Evolutionary conservation across 2,113 vertebrate species (phyloP).

Genomic region (Eretmodus cyanostictus): DNA sequence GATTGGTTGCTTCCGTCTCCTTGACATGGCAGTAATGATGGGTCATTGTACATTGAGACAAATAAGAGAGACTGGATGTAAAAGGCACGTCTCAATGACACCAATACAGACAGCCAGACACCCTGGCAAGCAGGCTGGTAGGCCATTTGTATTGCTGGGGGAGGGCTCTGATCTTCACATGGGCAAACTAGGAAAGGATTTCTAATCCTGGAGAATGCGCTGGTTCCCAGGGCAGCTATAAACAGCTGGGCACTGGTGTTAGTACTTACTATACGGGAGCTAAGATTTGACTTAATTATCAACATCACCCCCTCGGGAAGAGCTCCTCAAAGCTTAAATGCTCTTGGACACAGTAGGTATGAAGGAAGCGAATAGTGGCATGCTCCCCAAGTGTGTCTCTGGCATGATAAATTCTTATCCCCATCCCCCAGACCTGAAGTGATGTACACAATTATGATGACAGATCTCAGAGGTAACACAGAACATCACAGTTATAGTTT

Average conservation of each 20-base stretch:
- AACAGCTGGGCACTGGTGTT: slow-evolving; percentile 11
- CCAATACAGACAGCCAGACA: slow-evolving; percentile 36
- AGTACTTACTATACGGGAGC: neutral
- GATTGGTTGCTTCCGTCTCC: slow-evolving; percentile 65
- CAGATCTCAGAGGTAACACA: neutral
- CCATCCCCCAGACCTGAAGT: neutral
- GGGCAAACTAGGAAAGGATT: slow-evolving; percentile 5
- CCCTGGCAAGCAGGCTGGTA: slow-evolving; percentile 6
- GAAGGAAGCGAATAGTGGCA: neutral
- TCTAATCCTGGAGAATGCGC: slow-evolving; percentile 25
- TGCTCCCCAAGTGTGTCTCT: neutral
- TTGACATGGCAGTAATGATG: slow-evolving; percentile 66
- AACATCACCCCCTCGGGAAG: neutral
- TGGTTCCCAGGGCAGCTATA: slow-evolving; percentile 15
- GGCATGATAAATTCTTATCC: neutral
- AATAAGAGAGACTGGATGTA: slow-evolving; percentile 39
- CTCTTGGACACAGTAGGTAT: neutral
- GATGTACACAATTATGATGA: neutral
- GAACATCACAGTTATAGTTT: neutral
- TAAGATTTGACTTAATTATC: slow-evolving; percentile 22
- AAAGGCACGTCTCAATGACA: slow-evolving; percentile 67
- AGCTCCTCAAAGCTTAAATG: neutral
- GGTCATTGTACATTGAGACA: slow-evolving; percentile 58
- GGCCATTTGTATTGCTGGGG: slow-evolving; percentile 18
- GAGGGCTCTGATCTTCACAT: neutral